Evolutionary conservation across 2,797 vertebrate genomes (phyloP).

Genomic region (Sternotherus odoratus): DNA sequence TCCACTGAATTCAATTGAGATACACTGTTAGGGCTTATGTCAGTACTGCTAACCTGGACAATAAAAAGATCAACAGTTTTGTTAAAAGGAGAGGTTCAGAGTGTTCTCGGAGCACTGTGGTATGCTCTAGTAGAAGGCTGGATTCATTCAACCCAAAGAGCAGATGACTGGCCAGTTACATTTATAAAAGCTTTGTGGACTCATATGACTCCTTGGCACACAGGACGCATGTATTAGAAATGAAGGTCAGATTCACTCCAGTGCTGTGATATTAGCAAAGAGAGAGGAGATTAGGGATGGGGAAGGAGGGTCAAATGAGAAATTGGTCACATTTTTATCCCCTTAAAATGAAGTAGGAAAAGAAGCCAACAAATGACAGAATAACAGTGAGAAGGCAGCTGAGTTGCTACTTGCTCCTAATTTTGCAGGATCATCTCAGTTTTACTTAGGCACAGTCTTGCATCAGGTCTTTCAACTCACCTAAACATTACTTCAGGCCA

Average conservation of each 20-base stretch:
- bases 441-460: neutral
- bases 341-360: neutral
- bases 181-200: conserved; percentile 1
- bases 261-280: neutral
- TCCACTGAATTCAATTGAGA: neutral
- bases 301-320: neutral
- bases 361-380: neutral
- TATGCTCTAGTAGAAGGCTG: neutral
- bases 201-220: conserved; percentile 34
- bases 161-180: conserved; percentile 11
- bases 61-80: conserved; percentile 15
- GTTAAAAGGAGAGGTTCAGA: neutral
- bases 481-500: neutral
- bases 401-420: neutral
- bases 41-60: neutral
- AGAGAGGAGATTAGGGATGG: neutral
- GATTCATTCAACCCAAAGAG: conserved; percentile 32
- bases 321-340: neutral
- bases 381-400: neutral
- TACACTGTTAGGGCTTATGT: neutral
- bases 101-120: neutral
- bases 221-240: neutral
- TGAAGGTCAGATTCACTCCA: conserved; percentile 10
- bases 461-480: neutral
- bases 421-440: neutral